These are phyloP conservation scores for Erythrocercus mccallii DNA, from an alignment of 2,113 vertebrate species.

Conservation along the genomic window DNA sequence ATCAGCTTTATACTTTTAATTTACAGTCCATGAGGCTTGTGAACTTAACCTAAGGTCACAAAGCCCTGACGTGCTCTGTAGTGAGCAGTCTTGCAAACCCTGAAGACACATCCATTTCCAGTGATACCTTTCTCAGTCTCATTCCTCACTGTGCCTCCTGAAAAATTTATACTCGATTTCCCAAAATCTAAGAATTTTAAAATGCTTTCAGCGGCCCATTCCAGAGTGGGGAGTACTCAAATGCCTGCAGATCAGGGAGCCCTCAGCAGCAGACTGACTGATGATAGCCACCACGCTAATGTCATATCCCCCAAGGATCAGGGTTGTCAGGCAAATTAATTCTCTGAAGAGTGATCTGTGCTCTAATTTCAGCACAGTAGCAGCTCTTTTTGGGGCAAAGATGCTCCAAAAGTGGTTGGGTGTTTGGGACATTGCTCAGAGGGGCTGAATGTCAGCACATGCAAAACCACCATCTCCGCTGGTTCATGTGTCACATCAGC, in stretches of 20 bases:
- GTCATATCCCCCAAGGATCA: background rate
- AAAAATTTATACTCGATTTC: background rate
- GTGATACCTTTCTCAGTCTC: background rate
- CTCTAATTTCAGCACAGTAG: background rate
- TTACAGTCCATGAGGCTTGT: background rate
- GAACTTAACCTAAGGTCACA: background rate
- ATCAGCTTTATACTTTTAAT: background rate
- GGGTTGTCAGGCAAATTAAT: slow-evolving; percentile 26
- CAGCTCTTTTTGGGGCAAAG: background rate
- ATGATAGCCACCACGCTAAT: slow-evolving; percentile 2
- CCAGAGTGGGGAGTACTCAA: background rate
- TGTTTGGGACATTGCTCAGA: background rate
- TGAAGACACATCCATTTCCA: background rate
- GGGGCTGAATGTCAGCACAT: background rate
- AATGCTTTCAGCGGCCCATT: background rate
- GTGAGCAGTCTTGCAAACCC: background rate
- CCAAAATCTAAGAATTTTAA: background rate
- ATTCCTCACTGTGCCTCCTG: background rate
- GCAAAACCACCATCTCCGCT: background rate
- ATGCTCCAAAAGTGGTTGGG: background rate
- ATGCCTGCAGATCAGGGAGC: background rate
- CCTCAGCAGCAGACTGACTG: slow-evolving; percentile 8
- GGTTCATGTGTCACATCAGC: background rate
- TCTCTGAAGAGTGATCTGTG: slow-evolving; percentile 22
- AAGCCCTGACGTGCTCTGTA: background rate